A percentile compares a stretch with the other conserved stretches of the same genome.
These are phyloP conservation scores for Porites divaricata DNA, from an alignment of 92 coral and sea anemone genomes.

Conservation along the genomic window DNA sequence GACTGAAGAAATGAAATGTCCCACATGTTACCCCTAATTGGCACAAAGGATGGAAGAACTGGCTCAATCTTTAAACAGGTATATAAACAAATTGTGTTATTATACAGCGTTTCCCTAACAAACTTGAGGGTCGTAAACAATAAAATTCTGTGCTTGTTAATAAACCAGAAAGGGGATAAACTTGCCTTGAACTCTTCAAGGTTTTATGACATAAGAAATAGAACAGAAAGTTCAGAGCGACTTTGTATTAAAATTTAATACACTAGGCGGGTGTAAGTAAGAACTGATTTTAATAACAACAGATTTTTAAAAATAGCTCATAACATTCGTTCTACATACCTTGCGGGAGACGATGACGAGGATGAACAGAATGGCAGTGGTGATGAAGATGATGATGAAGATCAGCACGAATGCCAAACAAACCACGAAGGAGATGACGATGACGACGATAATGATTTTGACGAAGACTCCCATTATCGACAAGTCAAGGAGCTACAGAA, in stretches of 20 bases:
- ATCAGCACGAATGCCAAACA: neutral
- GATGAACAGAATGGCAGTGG: neutral
- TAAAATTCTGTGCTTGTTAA: too few species aligned
- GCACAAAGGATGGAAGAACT: slow-evolving; percentile 16
- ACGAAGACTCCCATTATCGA: neutral
- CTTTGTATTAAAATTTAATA: too few species aligned
- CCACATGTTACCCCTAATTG: neutral
- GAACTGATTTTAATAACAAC: too few species aligned
- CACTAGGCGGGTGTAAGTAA: too few species aligned
- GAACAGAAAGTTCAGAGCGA: too few species aligned
- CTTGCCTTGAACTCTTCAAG: too few species aligned
- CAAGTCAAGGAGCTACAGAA: neutral
- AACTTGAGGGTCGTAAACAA: too few species aligned
- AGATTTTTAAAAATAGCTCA: too few species aligned
- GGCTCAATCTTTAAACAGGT: neutral
- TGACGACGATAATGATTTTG: neutral
- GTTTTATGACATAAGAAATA: too few species aligned
- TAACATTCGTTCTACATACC: neutral
- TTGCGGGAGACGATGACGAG: neutral
- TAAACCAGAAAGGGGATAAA: too few species aligned
- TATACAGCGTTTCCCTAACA: too few species aligned
- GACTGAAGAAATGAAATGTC: neutral
- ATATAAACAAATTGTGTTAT: too few species aligned
- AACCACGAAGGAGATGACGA: neutral
- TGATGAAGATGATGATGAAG: neutral